Evolutionary conservation across 2,797 vertebrate genomes (phyloP), one percentile per base, ranked within the genome.

Genomic region (Aeoliscus strigatus): DNA sequence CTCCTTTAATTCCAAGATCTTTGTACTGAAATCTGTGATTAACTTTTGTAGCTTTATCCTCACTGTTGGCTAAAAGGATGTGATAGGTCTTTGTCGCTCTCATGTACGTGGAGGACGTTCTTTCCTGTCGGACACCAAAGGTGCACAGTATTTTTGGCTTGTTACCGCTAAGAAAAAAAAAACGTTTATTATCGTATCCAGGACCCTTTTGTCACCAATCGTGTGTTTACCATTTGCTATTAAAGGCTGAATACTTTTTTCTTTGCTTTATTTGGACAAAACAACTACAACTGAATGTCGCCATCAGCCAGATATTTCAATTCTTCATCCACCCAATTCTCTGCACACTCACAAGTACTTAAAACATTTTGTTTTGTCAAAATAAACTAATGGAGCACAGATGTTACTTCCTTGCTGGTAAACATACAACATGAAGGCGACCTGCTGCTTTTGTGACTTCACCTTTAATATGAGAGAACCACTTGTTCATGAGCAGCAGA

Each of bases 301-400:
- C n/a, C n/a, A n/a, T n/a, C n/a, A n/a, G n/a, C n/a, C n/a, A n/a
- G n/a, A 5, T 25, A 8, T 25, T 25, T 25, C 6, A 5, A 3
- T 7, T 25, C 6, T 7, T 9, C 24, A 25, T 25, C 3, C 9
- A 23, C 8, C 24, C n/a, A 25, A 8, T 25, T 25, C 24, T 27
- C 12, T 36, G 33, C 3, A 39, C 11, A 14, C 6, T n/a, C 7
- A 48, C 6, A 37, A 27, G n/a, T 15, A 29, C 3, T 14, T 36
- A 44, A 1, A 59, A 59, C 9, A 31, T 62, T 82, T 83, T 81
- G 77, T 73, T 81, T 75, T 54, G 46, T 43, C 56, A 79, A 83
- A 81, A 73, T 56, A 70, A 60, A 39, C 45, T 29, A 70, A 60
- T 14, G 21, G 18, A 65, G 50, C 40, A 44, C 36, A 34, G 11